phyloP scores from a whole-genome alignment of 1,140 invertebrate species.

The Drosophila obscura region DNA sequence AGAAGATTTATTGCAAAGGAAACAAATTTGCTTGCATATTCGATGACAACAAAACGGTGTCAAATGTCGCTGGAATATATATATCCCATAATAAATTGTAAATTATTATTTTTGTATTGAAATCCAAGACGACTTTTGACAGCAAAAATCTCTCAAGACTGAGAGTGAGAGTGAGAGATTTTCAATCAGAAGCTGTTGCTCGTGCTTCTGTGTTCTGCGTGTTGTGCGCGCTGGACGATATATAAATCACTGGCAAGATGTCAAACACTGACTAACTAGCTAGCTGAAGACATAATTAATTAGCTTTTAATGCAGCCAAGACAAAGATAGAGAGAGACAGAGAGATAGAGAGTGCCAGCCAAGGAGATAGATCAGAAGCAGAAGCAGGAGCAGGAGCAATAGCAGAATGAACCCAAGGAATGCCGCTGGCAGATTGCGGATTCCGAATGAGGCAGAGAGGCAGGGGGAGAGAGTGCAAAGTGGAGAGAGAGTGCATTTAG shows the following conservation, averaged over 20 bases:
- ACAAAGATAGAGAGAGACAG: background rate
- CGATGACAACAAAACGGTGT: constrained; percentile 49
- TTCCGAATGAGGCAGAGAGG: background rate
- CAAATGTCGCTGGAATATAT: constrained; percentile 40
- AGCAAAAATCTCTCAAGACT: constrained; percentile 44
- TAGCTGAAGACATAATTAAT: constrained; percentile 78
- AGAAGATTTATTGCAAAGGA: constrained; percentile 71
- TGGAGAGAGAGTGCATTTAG: constrained; percentile 67
- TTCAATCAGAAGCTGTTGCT: constrained; percentile 70
- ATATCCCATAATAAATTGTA: constrained; percentile 43
- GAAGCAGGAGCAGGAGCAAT: constrained; percentile 1
- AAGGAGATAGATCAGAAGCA: constrained; percentile 8
- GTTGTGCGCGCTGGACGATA: constrained; percentile 5
- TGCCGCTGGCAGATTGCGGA: constrained; percentile 33
- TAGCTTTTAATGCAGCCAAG: constrained; percentile 76
- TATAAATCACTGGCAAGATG: constrained; percentile 63
- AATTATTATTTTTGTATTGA: constrained; percentile 72
- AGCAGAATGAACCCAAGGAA: constrained; percentile 34
- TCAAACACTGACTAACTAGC: constrained; percentile 62
- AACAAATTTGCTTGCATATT: constrained; percentile 52
- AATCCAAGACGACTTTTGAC: constrained; percentile 70
- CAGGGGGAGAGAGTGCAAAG: background rate
- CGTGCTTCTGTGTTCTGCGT: background rate
- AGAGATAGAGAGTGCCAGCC: constrained; percentile 1
- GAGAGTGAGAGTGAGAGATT: constrained; percentile 14